These are phyloP conservation scores for Pantherophis guttatus DNA, from an alignment of 2,113 vertebrate genomes.

Conservation along the genomic window DNA sequence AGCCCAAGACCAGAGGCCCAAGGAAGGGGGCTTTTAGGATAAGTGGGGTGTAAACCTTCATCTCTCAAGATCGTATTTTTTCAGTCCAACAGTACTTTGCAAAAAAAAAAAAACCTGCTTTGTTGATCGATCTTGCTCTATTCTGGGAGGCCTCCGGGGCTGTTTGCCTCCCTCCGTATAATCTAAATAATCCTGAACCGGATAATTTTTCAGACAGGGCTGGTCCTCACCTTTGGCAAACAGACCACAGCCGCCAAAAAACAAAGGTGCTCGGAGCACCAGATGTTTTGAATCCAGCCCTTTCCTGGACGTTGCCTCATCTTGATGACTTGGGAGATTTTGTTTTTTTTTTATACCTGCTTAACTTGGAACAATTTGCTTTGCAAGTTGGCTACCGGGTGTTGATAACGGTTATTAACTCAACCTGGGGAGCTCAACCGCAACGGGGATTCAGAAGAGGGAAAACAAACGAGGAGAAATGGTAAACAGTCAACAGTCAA, in stretches of 20 bases:
- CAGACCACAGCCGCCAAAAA: conserved; percentile 49
- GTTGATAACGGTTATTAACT: conserved; percentile 48
- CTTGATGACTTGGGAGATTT: conserved; percentile 56
- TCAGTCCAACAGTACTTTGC: no score
- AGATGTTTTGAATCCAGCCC: conserved; percentile 1
- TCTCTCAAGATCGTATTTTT: not conserved
- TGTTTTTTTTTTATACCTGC: not conserved
- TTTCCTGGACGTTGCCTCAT: conserved; percentile 7
- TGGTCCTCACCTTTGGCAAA: conserved; percentile 40
- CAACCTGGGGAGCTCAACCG: conserved; percentile 17
- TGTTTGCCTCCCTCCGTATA: conserved; percentile 6
- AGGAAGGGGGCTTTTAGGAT: no score
- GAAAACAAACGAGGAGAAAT: conserved; percentile 22
- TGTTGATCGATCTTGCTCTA: not conserved
- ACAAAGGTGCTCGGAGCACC: conserved; percentile 36
- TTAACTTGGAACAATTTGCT: conserved; percentile 52
- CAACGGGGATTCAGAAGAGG: not conserved
- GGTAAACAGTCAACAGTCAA: not conserved
- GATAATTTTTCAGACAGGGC: conserved; percentile 11
- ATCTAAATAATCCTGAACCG: not conserved
- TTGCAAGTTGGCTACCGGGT: conserved; percentile 31
- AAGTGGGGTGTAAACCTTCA: no score
- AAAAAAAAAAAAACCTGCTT: not conserved
- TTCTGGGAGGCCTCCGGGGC: no score
- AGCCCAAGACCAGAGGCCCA: not conserved